These are phyloP conservation scores for Pterocles gutturalis DNA, from an alignment of 2,113 vertebrate species.

Conservation along the genomic window DNA sequence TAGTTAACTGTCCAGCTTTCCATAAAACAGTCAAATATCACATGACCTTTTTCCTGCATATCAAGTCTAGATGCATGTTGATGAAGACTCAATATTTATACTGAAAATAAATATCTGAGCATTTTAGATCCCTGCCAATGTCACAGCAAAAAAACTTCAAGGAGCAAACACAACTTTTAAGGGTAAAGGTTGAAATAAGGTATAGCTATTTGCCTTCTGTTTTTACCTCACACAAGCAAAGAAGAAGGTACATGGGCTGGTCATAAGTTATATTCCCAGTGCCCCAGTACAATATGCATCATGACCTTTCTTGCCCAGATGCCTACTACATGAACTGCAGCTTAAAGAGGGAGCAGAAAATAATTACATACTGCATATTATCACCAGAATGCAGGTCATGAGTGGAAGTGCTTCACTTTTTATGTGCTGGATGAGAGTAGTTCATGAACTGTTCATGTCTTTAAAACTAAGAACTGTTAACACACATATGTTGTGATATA, in stretches of 20 bases:
- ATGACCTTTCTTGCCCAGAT: neutral
- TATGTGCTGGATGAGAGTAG: neutral
- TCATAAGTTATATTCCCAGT: neutral
- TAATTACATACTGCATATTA: neutral
- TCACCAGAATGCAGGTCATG: neutral
- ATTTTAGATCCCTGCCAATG: neutral
- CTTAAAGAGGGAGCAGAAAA: neutral
- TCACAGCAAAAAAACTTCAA: neutral
- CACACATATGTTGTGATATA: fast-evolving
- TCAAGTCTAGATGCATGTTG: neutral
- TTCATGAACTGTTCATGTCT: neutral
- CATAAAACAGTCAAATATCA: neutral
- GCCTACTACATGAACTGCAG: neutral
- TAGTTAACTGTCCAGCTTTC: neutral
- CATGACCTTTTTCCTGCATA: neutral
- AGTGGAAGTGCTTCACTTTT: neutral
- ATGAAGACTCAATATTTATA: neutral
- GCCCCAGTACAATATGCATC: neutral
- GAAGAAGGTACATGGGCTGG: neutral
- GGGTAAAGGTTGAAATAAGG: neutral
- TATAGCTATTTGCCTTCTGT: neutral
- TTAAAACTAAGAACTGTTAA: neutral
- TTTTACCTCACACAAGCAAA: neutral
- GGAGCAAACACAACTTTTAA: neutral
- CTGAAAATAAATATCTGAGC: neutral